These are phyloP conservation scores for Pogonocherus hispidulus DNA, from an alignment of 2,888 invertebrate species.

Conservation along the genomic window DNA sequence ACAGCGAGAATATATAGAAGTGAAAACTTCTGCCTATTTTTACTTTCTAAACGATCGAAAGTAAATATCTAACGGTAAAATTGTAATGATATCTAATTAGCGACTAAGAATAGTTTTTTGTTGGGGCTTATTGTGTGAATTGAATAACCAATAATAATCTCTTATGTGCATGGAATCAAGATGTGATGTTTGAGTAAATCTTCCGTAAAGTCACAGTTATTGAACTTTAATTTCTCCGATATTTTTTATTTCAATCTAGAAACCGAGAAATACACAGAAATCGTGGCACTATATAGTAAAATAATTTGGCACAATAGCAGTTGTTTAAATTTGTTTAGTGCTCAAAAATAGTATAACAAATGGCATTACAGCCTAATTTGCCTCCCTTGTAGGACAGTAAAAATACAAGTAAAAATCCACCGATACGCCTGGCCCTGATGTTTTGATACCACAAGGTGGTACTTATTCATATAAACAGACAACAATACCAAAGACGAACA, in stretches of 20 bases:
- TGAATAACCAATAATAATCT: not conserved
- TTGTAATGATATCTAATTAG: not conserved
- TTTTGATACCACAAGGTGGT: not conserved
- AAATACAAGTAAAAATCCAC: not conserved
- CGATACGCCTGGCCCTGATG: not conserved
- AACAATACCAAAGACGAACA: not conserved
- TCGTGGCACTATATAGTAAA: too few relatives aligned
- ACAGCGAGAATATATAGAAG: not conserved
- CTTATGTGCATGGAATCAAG: not conserved
- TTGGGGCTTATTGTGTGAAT: not conserved
- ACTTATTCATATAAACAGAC: not conserved
- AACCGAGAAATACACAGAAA: too few relatives aligned
- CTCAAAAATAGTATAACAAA: too few relatives aligned
- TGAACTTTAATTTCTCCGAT: too few relatives aligned
- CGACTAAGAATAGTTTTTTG: not conserved
- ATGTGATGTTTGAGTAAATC: not conserved
- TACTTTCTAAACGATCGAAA: not conserved
- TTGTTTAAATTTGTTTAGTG: too few relatives aligned
- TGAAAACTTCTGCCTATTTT: not conserved
- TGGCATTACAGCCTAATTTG: too few relatives aligned
- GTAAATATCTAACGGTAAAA: too few relatives aligned
- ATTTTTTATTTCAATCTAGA: too few relatives aligned
- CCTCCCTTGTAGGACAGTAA: too few relatives aligned
- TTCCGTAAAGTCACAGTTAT: too few relatives aligned
- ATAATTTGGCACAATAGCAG: too few relatives aligned